Evolutionary conservation across 1,140 invertebrate genomes (phyloP), one percentile per base, ranked within the genome.

Genomic region (Apis laboriosa): DNA sequence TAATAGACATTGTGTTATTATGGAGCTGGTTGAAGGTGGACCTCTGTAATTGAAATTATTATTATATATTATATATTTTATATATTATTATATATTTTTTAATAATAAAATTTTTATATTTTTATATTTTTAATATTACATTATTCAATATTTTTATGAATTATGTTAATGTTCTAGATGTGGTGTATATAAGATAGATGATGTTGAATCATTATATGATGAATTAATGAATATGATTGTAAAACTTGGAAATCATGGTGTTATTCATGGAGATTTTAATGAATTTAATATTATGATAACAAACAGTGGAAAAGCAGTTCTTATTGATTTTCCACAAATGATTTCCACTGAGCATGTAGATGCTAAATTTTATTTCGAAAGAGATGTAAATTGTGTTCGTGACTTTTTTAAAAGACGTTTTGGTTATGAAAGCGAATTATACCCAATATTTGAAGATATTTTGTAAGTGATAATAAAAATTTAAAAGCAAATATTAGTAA

Each of bases 321-420:
- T 99, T 77, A 99, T 99, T 91, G 99, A 99, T 95, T 99, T 99
- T 93, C 99, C 99, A 4, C 99, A 99, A 95, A 99, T 99, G 99
- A 96, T 99, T 64, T 99, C 98, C 11, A 99, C 97, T 0, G 96
- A 96, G 68, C 99, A 99, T 94, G 92, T 95, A 28, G 99, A 99
- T 95, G 99, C 99, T 56, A 96, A 99, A 95, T 96, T 97, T 96
- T 98, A 97, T 94, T 99, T 99, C 94, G 96, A 99, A 80, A 95
- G 99, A 89, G 99, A 99, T 95, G 99, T 99, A 0, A 96, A 96
- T 67, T 99, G 99, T 93, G 95, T 99, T 19, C 95, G 97, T 83
- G 97, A 97, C 75, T 99, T 99, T 94, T 99, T 99, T 93, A 97
- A 96, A 90, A 96, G 97, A 93, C 95, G 98, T 77, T 99, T 99